phyloP scores from a whole-genome alignment of 2,888 invertebrate species.

The Polydrusus tereticollis region DNA sequence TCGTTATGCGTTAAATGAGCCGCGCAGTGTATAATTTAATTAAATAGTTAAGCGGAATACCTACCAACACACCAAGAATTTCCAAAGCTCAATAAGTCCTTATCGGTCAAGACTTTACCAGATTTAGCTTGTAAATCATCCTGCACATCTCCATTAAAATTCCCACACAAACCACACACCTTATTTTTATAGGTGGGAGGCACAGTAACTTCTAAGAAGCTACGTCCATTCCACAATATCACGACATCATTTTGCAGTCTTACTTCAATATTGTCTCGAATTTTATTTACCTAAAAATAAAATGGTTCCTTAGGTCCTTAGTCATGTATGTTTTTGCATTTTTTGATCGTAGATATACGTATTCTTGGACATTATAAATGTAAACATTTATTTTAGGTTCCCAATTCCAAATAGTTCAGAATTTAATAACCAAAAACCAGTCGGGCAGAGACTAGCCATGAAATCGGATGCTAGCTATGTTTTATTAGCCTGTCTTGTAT shows the following conservation, averaged over 20 bases:
- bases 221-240: conserved; percentile 93
- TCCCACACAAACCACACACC: conserved; percentile 94
- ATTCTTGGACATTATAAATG: too few relatives aligned
- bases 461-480: too few relatives aligned
- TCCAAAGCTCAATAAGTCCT: conserved; percentile 79
- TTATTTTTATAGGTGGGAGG: conserved; percentile 81
- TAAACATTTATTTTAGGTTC: too few relatives aligned
- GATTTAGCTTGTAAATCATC: conserved; percentile 84
- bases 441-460: too few relatives aligned
- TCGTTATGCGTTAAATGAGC: too few relatives aligned
- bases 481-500: too few relatives aligned
- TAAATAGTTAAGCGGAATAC: not conserved
- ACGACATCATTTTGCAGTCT: conserved; percentile 83
- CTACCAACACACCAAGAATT: conserved; percentile 90
- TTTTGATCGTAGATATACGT: too few relatives aligned
- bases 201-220: conserved; percentile 88
- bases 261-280: conserved; percentile 77
- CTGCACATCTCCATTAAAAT: conserved; percentile 88
- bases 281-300: conserved; percentile 69
- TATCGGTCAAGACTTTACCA: conserved; percentile 77
- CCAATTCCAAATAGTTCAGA: too few relatives aligned
- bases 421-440: too few relatives aligned
- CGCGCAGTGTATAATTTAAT: not conserved
- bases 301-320: conserved; percentile 66
- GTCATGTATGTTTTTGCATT: too few relatives aligned